phyloP scores from a whole-genome alignment of 2,113 vertebrate genomes.

The Grammomys dolichurus region DNA sequence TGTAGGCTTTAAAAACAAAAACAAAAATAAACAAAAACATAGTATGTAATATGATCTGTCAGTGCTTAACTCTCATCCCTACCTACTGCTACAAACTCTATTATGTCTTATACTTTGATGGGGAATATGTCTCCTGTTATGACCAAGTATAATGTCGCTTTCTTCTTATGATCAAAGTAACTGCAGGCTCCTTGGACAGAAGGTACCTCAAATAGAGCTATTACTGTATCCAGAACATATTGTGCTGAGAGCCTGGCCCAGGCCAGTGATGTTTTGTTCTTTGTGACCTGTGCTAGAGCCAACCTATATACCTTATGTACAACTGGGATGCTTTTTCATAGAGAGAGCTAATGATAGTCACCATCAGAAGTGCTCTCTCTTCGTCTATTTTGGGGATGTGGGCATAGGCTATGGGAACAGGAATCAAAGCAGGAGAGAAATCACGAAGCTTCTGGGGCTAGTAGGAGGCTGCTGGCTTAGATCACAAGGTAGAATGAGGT shows the following conservation, averaged over 20 bases:
- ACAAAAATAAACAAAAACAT: not conserved
- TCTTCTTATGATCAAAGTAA: not conserved
- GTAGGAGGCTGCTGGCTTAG: not conserved
- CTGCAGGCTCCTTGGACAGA: not conserved
- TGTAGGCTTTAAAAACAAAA: no score
- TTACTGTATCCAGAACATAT: not conserved
- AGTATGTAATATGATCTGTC: not conserved
- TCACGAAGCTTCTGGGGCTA: not conserved
- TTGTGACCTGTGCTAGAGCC: not conserved
- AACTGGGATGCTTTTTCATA: not conserved
- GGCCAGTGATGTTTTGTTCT: not conserved
- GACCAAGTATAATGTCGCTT: not conserved
- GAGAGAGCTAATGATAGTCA: not conserved
- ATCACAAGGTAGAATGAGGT: not conserved
- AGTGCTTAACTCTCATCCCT: not conserved
- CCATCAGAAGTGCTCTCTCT: not conserved
- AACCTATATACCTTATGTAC: not conserved
- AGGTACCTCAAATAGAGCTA: not conserved
- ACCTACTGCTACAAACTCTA: not conserved
- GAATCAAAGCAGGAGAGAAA: not conserved
- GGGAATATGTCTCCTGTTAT: not conserved
- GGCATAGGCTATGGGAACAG: not conserved
- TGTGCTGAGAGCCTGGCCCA: accelerated
- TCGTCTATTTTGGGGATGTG: not conserved
- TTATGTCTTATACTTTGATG: not conserved